Base-by-base conservation (phyloP, 2,888 invertebrate genomes). In the Acrobasis consociella region DNA sequence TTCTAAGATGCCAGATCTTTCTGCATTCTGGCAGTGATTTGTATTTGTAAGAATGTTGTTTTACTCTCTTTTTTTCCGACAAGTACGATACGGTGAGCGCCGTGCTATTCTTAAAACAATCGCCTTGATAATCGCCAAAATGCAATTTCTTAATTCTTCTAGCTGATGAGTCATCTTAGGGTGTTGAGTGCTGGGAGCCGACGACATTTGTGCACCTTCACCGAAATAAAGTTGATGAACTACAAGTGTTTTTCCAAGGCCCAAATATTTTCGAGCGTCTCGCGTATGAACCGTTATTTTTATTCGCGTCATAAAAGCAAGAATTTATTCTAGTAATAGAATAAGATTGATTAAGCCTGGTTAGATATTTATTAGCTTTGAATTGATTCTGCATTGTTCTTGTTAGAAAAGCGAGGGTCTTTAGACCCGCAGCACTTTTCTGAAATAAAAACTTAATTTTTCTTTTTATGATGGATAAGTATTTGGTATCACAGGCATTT, bases 171-270 rank as follows among this genome's bases (percentile, higher is more conserved):
- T 50, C 58, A 59, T 9, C 49, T 15, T 11, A 49, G 9, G 2
- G 58, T 49, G 15, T 37, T 15, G 58, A 38, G 49, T 58, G 49
- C 46, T n/a, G 46, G 13, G 46, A 46, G 39, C 22, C 13, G 58
- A 31, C 17, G 58, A 49, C 58, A 22, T 31, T 46, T 31, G 31
- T 46, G 49, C 46, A 16, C 59, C 55, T 58, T 51, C 60, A 65
- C 64, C 70, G 64, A 75, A 73, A 75, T 72, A 76, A 75, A 70
- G 64, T 69, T 71, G 71, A 73, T 73, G 68, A 67, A 71, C 64
- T 70, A 67, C 69, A 72, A 73, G 70, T 72, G 72, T 69, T 72
- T 68, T 69, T 63, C 75, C 80, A 77, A 74, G 74, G 75, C 60
- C 15, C 13, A 31, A 31, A 38, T 59, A 51, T 63, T 52, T 22